Percentiles rank a stretch among this genome's conserved stretches.
Conservation (phyloP, 2,797 vertebrate genomes). For the Enteromius mattozi region DNA sequence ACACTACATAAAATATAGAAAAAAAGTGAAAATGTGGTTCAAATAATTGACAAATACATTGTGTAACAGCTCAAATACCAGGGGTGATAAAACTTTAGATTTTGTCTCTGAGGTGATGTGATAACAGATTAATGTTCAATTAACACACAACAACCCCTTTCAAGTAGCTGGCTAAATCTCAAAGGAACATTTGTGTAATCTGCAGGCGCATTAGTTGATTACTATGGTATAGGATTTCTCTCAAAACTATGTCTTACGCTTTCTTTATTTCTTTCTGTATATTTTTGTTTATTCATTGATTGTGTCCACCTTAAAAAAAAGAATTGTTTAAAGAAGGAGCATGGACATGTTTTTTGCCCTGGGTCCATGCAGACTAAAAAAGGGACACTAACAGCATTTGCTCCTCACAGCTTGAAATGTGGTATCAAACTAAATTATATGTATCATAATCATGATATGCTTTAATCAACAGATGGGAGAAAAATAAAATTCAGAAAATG, state of each 20-base stretch:
- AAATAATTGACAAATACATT: neutral
- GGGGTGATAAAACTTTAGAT: neutral
- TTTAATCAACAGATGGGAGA: neutral
- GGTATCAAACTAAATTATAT: neutral
- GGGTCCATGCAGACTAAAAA: neutral
- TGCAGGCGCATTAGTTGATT: conserved; percentile 12
- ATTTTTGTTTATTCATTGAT: neutral
- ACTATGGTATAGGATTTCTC: neutral
- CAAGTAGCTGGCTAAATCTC: conserved; percentile 10
- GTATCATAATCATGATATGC: neutral
- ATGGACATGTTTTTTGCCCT: neutral
- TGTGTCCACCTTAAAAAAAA: neutral
- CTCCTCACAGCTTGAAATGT: neutral
- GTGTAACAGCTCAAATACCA: neutral
- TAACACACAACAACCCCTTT: neutral
- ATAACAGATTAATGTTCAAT: conserved; percentile 12
- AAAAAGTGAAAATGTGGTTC: neutral
- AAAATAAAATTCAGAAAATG: neutral
- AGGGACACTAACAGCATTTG: neutral
- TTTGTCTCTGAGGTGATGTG: conserved; percentile 10
- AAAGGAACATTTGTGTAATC: neutral
- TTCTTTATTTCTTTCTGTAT: neutral
- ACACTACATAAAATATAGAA: neutral
- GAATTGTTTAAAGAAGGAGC: neutral
- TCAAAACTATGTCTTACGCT: neutral